A percentile compares a stretch with the other conserved stretches of the same genome.
These are phyloP conservation scores for Syngnathus rostellatus DNA, from an alignment of 2,797 vertebrate genomes.

Conservation along the genomic window DNA sequence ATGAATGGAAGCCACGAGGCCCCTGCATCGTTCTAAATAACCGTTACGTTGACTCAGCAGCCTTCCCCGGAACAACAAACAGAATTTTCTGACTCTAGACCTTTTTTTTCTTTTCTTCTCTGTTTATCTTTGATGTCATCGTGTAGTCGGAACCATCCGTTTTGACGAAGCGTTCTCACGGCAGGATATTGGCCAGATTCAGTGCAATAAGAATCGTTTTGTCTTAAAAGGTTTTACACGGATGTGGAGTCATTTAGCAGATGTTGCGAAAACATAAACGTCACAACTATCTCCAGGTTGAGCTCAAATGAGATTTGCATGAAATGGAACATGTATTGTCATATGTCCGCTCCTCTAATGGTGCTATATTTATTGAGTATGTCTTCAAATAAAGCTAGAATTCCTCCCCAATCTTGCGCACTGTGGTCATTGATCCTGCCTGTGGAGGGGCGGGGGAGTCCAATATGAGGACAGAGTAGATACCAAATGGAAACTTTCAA, in stretches of 20 bases:
- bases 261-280: constrained; percentile 12
- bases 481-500: too few relatives aligned
- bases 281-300: background rate
- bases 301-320: background rate
- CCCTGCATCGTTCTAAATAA: background rate
- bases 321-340: background rate
- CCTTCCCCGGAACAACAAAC: background rate
- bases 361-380: constrained; percentile 66
- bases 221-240: constrained; percentile 23
- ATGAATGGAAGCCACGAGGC: too few relatives aligned
- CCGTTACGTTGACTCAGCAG: background rate
- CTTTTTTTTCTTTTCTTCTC: background rate
- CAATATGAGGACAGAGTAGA: too few relatives aligned
- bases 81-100: background rate
- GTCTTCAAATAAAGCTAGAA: constrained; percentile 49
- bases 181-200: constrained; percentile 1
- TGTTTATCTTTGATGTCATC: background rate
- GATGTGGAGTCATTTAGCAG: constrained; percentile 9
- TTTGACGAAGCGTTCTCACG: background rate
- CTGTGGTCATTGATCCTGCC: background rate
- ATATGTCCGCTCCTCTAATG: constrained; percentile 23
- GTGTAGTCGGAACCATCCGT: background rate
- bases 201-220: constrained; percentile 14
- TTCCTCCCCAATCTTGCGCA: constrained; percentile 16
- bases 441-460: too few relatives aligned